Evolutionary conservation across 2,888 invertebrate species (phyloP).

Genomic region (Drosophila lutescens): DNA sequence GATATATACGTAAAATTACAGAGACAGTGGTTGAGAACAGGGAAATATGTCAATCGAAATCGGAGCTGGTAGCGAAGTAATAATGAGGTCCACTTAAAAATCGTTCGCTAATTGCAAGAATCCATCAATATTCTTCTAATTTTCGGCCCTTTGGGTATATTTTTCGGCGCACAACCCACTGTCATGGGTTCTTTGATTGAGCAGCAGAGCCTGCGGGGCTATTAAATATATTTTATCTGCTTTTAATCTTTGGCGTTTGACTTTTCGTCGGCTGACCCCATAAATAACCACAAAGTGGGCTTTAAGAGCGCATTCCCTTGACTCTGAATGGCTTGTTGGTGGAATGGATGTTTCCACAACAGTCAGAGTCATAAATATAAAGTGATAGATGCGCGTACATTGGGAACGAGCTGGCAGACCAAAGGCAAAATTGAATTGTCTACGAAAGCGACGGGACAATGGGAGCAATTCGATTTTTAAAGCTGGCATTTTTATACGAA

Average conservation of each 20-base stretch:
- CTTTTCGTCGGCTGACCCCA: constrained; percentile 79
- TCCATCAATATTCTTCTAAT: constrained; percentile 35
- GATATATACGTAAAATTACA: constrained; percentile 49
- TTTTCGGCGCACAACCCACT: constrained; percentile 1
- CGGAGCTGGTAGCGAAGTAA: constrained; percentile 1
- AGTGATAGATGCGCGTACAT: constrained; percentile 68
- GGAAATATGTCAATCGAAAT: background rate
- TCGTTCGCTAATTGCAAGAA: constrained; percentile 26
- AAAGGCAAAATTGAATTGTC: constrained; percentile 28
- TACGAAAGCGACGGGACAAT: background rate
- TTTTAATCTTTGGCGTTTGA: constrained; percentile 77
- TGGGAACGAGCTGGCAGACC: constrained; percentile 31
- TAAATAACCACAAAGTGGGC: constrained; percentile 79
- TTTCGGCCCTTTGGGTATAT: constrained; percentile 9
- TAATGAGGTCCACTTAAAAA: constrained; percentile 28
- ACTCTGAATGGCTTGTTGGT: constrained; percentile 42
- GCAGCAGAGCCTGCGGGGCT: constrained; percentile 48
- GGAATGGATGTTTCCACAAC: constrained; percentile 38
- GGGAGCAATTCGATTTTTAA: background rate
- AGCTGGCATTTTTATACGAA: background rate
- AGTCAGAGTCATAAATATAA: constrained; percentile 72
- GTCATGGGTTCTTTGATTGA: constrained; percentile 9
- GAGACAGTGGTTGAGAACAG: constrained; percentile 52
- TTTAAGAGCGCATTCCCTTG: constrained; percentile 61
- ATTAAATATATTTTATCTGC: constrained; percentile 79